These are phyloP conservation scores for Montipora capitata DNA, from an alignment of 92 coral and sea anemone genomes.

Conservation along the genomic window DNA sequence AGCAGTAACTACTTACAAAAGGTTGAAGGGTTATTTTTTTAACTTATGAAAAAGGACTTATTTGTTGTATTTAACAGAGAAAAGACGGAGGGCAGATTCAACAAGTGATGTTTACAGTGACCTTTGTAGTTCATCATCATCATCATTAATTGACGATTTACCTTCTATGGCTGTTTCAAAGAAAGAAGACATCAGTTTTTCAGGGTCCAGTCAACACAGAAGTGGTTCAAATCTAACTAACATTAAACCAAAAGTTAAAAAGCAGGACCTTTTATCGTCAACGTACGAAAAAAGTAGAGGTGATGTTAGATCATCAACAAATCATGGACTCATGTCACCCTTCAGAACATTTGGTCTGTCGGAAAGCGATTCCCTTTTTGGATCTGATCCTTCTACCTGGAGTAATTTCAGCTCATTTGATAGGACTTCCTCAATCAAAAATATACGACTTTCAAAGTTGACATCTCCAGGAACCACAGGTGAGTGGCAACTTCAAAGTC, in stretches of 20 bases:
- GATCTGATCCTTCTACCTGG: conserved; percentile 92
- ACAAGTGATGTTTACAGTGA: neutral
- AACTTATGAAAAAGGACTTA: no score
- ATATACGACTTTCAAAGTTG: conserved; percentile 70
- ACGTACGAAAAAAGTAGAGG: neutral
- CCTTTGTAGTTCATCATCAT: neutral
- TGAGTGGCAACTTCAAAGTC: neutral
- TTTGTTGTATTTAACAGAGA: conserved; percentile 24
- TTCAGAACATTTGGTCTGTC: conserved; percentile 86
- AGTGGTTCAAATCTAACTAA: conserved; percentile 50
- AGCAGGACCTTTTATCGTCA: conserved; percentile 3
- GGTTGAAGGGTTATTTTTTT: no score
- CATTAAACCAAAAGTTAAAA: conserved; percentile 62
- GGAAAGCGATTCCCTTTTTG: conserved; percentile 79
- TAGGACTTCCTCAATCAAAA: conserved; percentile 73
- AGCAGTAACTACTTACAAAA: no score
- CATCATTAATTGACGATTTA: conserved; percentile 12
- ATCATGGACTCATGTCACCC: conserved; percentile 80
- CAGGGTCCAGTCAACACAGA: conserved; percentile 20
- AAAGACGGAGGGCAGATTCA: conserved; percentile 61
- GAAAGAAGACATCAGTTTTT: neutral
- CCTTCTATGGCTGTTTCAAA: conserved; percentile 18
- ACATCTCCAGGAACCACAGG: conserved; percentile 97
- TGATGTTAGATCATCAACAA: conserved; percentile 1
- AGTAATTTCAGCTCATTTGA: conserved; percentile 90